Evolutionary conservation across 2,888 invertebrate genomes (phyloP), one percentile per base, ranked within the genome.

Genomic region (Lithophane ornitopus): DNA sequence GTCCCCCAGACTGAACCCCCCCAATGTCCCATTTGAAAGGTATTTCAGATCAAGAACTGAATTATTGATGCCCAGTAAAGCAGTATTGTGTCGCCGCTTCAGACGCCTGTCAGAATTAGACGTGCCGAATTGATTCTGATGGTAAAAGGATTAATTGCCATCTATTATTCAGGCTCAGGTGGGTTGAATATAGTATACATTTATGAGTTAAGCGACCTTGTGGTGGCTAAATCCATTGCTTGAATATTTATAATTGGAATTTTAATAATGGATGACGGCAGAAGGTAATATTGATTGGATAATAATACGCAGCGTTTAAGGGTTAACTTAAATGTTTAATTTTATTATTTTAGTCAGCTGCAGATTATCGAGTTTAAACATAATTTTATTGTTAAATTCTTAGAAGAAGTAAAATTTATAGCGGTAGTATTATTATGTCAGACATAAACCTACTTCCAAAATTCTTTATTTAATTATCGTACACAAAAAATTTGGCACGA

Each of bases 11-110:
- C 1, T 22, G n/a, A 9, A 14, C 16, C 66, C 41, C 41, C 34
- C 49, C 16, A n/a, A 46, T 49, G 62, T 46, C 70, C 62, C 67
- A 34, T 46, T 71, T 69, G 28, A 70, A 78, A 79, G 78, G 69
- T 76, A 85, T 85, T 81, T 69, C 70, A 70, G 68, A 63, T 77
- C 73, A 62, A 41, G 52, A 41, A 59, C 62, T 85, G 83, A 83
- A 83, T 83, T 74, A 78, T 83, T 82, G 71, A 83, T 83, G 78
- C 26, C 1, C 59, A 49, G 84, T 90, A 90, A 90, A 88, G 85
- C 89, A 88, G 80, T 87, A 87, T 81, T 85, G 88, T 91, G 91
- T 91, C 84, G 34, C 67, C 67, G 73, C 62, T 52, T 62, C 80
- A 78, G 74, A 46, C 63, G 81, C 70, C 75, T 67, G 75, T 71